Evolutionary conservation across 2,113 vertebrate genomes (phyloP).

Genomic region (Apodemus sylvaticus): DNA sequence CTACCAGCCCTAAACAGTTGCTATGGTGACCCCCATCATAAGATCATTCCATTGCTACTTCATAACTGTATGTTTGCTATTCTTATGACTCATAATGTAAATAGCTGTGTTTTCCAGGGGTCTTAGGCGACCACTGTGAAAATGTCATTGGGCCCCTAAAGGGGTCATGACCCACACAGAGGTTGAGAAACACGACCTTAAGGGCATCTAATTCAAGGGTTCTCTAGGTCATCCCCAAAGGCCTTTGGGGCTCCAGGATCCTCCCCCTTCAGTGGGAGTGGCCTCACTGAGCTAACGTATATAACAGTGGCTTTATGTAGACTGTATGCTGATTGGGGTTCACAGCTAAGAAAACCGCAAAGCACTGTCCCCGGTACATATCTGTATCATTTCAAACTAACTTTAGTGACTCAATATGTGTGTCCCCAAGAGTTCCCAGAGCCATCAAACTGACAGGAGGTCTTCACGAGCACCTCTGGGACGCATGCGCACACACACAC

Average conservation of each 20-base stretch:
- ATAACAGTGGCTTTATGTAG: background rate
- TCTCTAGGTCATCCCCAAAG: background rate
- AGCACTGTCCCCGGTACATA: too few species aligned
- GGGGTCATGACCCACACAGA: background rate
- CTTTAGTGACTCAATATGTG: background rate
- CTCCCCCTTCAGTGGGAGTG: background rate
- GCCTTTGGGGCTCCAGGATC: too few species aligned
- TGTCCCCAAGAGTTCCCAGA: background rate
- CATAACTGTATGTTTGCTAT: background rate
- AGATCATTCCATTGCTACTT: background rate
- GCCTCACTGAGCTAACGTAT: background rate
- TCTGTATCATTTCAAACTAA: background rate
- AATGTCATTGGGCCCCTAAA: background rate
- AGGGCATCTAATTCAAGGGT: background rate
- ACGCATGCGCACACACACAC: fast-evolving
- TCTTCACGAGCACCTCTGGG: background rate
- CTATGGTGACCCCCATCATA: background rate
- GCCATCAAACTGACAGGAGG: background rate
- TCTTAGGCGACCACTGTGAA: background rate
- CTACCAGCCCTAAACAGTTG: background rate
- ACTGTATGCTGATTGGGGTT: background rate
- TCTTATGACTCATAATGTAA: background rate
- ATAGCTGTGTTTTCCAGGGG: background rate
- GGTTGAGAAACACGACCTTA: background rate
- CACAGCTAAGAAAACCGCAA: background rate